phyloP scores from a whole-genome alignment of 2,113 vertebrate genomes.

The Thermophis baileyi region DNA sequence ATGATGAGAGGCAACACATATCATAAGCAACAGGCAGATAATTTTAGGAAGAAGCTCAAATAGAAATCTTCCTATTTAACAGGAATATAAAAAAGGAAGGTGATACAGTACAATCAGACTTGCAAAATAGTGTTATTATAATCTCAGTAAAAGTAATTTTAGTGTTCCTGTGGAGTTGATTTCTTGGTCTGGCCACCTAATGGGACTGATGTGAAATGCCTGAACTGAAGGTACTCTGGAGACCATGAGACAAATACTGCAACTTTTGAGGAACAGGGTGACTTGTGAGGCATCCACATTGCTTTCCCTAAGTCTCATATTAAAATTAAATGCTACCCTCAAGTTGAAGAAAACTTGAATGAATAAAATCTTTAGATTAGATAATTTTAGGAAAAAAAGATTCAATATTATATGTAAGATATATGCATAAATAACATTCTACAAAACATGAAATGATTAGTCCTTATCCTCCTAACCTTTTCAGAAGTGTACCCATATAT shows the following conservation, averaged over 20 bases:
- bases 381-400: constrained; percentile 18
- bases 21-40: not conserved
- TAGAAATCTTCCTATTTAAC: not conserved
- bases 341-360: not conserved
- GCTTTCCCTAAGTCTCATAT: not conserved
- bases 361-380: not conserved
- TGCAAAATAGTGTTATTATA: not conserved
- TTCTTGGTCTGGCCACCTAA: not conserved
- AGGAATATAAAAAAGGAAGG: not conserved
- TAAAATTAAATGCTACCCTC: not conserved
- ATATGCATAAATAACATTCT: constrained; percentile 44
- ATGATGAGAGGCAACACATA: not conserved
- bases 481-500: not conserved
- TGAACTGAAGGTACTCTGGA: not conserved
- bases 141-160: not conserved
- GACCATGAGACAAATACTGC: not conserved
- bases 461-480: constrained; percentile 19
- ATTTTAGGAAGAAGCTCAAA: not conserved
- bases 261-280: not conserved
- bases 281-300: not conserved
- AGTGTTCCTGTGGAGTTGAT: not conserved
- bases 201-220: not conserved
- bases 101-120: not conserved
- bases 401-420: constrained; percentile 42
- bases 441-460: constrained; percentile 10